A percentile compares a stretch with the other conserved stretches of the same genome.
These are phyloP conservation scores for Cirrhinus molitorella DNA, from an alignment of 2,797 vertebrate genomes.

Conservation along the genomic window DNA sequence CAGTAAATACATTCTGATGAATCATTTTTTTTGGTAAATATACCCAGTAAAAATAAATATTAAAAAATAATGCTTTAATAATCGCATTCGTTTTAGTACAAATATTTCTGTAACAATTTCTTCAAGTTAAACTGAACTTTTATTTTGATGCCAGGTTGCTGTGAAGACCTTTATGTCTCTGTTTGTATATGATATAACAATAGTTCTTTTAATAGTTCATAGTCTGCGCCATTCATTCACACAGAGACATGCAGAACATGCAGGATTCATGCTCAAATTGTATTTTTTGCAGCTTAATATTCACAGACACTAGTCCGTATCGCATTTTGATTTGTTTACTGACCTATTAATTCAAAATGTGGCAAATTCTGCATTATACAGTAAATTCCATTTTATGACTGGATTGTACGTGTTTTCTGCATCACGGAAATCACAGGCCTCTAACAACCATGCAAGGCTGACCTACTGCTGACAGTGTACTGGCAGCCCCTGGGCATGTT, in stretches of 20 bases:
- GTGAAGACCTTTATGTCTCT: background rate
- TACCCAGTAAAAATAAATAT: background rate
- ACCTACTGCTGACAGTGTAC: slow-evolving; percentile 1
- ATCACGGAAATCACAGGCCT: background rate
- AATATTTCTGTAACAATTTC: background rate
- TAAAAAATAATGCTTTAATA: background rate
- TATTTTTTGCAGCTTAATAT: no score
- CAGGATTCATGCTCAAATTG: no score
- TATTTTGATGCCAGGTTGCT: background rate
- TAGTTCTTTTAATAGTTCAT: no score
- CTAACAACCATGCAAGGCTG: slow-evolving; percentile 49
- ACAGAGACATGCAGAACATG: background rate
- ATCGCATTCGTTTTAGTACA: background rate
- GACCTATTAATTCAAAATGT: background rate
- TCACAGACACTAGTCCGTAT: background rate
- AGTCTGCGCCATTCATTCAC: background rate
- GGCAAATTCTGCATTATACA: background rate
- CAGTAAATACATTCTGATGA: background rate
- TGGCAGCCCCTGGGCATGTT: slow-evolving; percentile 7
- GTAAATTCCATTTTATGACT: background rate
- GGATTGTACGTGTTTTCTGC: background rate
- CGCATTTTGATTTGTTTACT: background rate
- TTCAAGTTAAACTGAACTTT: background rate
- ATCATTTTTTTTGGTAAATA: no score
- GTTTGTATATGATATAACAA: background rate